Base-by-base conservation (phyloP, 2,888 invertebrate species). In the Torymus aiolomorphi region DNA sequence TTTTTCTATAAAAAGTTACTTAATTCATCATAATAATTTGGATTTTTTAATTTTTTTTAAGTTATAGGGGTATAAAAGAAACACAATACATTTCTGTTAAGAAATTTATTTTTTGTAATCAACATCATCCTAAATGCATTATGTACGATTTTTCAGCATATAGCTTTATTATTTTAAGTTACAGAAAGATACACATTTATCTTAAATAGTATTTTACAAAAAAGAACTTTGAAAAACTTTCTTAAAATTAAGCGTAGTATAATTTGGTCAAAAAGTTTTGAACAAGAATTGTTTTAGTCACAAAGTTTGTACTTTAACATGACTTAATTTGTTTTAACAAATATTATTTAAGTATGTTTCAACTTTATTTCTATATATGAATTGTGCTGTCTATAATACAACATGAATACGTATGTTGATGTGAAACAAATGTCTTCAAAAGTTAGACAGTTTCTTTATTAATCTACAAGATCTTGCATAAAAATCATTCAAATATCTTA, bases 121-220 rank as follows among this genome's bases (percentile, higher is more conserved):
- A 78, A 80, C 69, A 77, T 77, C 10, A 56, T 74, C 74, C 61
- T 77, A 73, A 74, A 80, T 70, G 63, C 59, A 80, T 65, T 66
- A 66, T 66, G 57, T 80, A 80, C 31, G 65, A 70, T 70, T 77
- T 80, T 54, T 61, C 14, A 67, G 51, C 66, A 63, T 80, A 76
- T 71, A 72, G 73, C 71, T 71, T 74, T 70, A 62, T 59, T 42
- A 70, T 61, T 61, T 69, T 75, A 78, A 59, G 54, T 74, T 70
- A 77, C 56, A 71, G 59, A 71, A 81, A 78, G 67, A 71, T 75
- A 80, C 59, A 76, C 18, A 66, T 73, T 78, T 77, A 80, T 70
- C 76, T 78, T 80, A 66, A 70, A 66, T 71, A 71, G 56, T 76
- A 80, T 81, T 66, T 74, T 81, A 81, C 75, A 81, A 78, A 78